phyloP scores from a whole-genome alignment of 2,797 vertebrate genomes.

The Cossypha polioptera region DNA sequence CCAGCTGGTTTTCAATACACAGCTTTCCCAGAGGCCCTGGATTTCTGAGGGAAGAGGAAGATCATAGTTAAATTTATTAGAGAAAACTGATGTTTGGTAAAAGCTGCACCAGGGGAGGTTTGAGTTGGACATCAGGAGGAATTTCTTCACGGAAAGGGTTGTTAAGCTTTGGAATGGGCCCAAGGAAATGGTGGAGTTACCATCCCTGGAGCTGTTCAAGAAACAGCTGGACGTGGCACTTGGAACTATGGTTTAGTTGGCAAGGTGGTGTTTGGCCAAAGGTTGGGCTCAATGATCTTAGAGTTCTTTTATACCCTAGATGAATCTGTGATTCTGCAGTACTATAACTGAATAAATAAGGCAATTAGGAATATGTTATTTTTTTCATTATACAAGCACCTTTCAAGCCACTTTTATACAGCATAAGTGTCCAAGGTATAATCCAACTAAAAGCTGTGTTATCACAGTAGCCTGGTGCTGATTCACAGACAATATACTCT shows the following conservation, averaged over 20 bases:
- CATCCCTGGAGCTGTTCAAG: neutral
- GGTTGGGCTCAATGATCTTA: neutral
- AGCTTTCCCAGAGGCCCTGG: neutral
- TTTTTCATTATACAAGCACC: neutral
- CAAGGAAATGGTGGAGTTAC: neutral
- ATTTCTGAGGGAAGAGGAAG: neutral
- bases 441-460: neutral
- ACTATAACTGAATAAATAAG: neutral
- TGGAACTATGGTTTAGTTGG: neutral
- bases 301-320: neutral
- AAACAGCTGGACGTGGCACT: rapidly evolving
- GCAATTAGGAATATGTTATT: neutral
- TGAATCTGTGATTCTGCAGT: neutral
- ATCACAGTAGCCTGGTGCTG: neutral
- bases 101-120: neutral
- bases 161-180: neutral
- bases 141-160: neutral
- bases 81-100: neutral
- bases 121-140: neutral
- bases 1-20: neutral
- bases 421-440: rapidly evolving
- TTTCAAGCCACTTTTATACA: neutral
- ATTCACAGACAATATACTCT: neutral
- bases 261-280: neutral
- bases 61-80: neutral